Conservation (phyloP, 2,888 invertebrate genomes). For the Psylliodes chrysocephalus region DNA sequence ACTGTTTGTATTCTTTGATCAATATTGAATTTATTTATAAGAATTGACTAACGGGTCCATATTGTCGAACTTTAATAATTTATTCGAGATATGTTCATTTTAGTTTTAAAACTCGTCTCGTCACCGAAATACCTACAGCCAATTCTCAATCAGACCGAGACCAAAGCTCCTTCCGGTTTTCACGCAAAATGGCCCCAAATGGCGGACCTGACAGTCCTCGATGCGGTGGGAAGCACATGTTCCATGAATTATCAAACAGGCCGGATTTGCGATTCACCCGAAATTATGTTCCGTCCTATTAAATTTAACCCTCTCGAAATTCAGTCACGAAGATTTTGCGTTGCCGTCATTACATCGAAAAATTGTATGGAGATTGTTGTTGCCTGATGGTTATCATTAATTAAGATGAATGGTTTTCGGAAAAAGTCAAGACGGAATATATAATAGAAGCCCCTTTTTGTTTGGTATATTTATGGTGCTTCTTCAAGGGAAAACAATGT, state of each 20-base stretch:
- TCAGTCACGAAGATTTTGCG: constrained; percentile 9
- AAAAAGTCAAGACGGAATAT: not conserved
- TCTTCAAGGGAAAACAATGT: constrained; percentile 3
- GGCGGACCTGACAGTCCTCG: constrained; percentile 1
- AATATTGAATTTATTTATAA: too few species aligned
- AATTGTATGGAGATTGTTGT: constrained; percentile 6
- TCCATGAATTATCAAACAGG: constrained; percentile 24
- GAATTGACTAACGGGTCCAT: too few species aligned
- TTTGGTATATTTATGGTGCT: not conserved
- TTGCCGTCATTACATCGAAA: constrained; percentile 12
- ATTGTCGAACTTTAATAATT: too few species aligned
- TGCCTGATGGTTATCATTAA: constrained; percentile 16
- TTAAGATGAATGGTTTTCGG: constrained; percentile 3
- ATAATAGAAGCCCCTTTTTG: not conserved
- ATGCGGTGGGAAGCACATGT: constrained; percentile 27
- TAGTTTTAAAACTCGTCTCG: not conserved
- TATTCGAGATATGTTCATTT: not conserved
- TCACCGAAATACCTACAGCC: too few species aligned
- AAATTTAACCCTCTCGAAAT: constrained; percentile 30
- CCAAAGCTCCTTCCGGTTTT: constrained; percentile 13
- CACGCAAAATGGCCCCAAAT: constrained; percentile 14
- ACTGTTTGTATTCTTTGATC: too few species aligned
- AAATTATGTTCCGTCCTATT: constrained; percentile 34
- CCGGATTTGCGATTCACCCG: constrained; percentile 32
- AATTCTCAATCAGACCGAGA: constrained; percentile 21